phyloP scores from a whole-genome alignment of 2,113 vertebrate genomes.

The Rhabdornis inornatus region DNA sequence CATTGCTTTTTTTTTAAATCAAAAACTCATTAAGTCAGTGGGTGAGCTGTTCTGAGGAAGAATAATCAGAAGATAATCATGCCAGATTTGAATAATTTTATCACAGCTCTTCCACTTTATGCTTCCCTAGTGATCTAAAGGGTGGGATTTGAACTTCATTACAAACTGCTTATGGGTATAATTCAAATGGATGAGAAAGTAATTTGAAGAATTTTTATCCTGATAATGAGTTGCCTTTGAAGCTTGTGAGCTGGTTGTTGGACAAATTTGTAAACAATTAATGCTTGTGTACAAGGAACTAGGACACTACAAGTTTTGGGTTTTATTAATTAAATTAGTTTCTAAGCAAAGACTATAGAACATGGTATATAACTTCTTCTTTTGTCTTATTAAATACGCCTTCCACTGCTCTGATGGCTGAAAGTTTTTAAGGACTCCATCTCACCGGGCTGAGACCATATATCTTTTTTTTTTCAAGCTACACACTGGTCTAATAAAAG shows the following conservation, averaged over 20 bases:
- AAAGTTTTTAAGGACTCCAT: background rate
- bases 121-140: slow-evolving; percentile 58
- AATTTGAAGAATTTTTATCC: slow-evolving; percentile 70
- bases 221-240: slow-evolving; percentile 72
- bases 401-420: background rate
- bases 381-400: background rate
- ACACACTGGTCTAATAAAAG: background rate
- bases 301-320: slow-evolving; percentile 21
- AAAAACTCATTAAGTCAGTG: slow-evolving; percentile 45
- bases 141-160: slow-evolving; percentile 70
- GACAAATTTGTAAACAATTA: slow-evolving; percentile 72
- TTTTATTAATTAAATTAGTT: slow-evolving; percentile 61
- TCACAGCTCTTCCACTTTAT: slow-evolving; percentile 40
- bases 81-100: slow-evolving; percentile 63
- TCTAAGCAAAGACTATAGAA: slow-evolving; percentile 17
- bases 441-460: background rate
- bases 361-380: background rate
- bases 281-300: slow-evolving; percentile 54
- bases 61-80: slow-evolving; percentile 67
- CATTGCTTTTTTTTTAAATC: background rate
- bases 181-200: slow-evolving; percentile 67
- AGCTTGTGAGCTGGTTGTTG: slow-evolving; percentile 54
- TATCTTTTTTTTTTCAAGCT: background rate
- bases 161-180: slow-evolving; percentile 67
- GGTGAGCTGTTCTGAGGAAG: slow-evolving; percentile 40